Conservation (phyloP, 2,888 invertebrate species). For the Caenorhabditis sp. region DNA sequence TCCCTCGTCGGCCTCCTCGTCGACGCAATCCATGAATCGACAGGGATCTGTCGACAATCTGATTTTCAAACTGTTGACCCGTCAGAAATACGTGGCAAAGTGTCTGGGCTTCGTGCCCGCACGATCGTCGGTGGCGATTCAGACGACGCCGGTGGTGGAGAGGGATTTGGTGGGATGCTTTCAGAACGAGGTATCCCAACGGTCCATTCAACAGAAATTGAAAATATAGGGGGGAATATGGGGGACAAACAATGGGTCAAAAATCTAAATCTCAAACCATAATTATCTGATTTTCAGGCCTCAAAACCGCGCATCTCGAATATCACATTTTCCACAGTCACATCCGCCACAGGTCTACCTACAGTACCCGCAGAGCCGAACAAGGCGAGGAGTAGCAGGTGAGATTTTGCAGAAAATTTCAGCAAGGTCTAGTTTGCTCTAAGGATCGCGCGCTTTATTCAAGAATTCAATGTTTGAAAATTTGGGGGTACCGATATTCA, state of each 20-base stretch:
- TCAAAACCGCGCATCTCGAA: conserved; percentile 82
- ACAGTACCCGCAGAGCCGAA: conserved; percentile 86
- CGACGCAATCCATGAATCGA: conserved; percentile 32
- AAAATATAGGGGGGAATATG: too few species aligned
- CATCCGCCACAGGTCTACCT: conserved; percentile 86
- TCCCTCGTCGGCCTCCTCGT: conserved; percentile 45
- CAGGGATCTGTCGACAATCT: conserved; percentile 59
- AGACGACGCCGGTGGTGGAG: conserved; percentile 51
- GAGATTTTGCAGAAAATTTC: too few species aligned
- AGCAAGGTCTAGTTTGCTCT: too few species aligned
- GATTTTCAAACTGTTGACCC: conserved; percentile 52
- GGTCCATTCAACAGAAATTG: too few species aligned
- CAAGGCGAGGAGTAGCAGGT: conserved; percentile 83
- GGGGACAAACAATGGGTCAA: too few species aligned
- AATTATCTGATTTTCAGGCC: conserved; percentile 73
- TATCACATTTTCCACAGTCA: conserved; percentile 85
- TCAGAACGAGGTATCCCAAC: conserved; percentile 15
- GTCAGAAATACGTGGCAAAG: conserved; percentile 53
- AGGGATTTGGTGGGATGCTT: conserved; percentile 7
- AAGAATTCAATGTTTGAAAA: too few species aligned
- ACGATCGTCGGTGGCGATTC: conserved; percentile 50
- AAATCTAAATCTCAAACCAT: not conserved
- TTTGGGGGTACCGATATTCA: too few species aligned
- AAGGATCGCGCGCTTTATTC: too few species aligned
- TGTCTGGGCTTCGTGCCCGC: conserved; percentile 45